Conservation (phyloP, 2,797 vertebrate species). For the Denticeps clupeoides region DNA sequence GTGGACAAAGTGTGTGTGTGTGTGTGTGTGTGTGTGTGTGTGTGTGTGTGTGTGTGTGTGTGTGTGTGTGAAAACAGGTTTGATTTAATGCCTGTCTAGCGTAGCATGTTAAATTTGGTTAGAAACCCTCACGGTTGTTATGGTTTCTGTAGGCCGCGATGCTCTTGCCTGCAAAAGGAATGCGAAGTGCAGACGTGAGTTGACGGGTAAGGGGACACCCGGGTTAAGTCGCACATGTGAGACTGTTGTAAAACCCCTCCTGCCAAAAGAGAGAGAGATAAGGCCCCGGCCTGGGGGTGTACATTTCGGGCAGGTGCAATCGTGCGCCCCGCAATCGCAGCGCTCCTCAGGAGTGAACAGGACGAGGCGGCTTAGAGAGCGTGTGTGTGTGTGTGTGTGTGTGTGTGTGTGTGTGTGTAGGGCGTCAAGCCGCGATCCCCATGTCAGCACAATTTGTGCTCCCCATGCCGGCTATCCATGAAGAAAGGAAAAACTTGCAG, state of each 20-base stretch:
- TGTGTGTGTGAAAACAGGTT: neutral
- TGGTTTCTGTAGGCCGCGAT: neutral
- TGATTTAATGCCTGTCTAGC: neutral
- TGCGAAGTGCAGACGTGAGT: slow-evolving; percentile 22
- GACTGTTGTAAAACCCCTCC: slow-evolving; percentile 9
- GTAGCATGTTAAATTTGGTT: neutral
- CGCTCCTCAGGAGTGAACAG: slow-evolving; percentile 41
- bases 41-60: slow-evolving; percentile 3
- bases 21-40: neutral
- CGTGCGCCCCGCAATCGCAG: slow-evolving; percentile 31
- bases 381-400: slow-evolving; percentile 10
- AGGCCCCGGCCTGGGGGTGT: slow-evolving; percentile 49
- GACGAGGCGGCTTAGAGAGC: slow-evolving; percentile 25
- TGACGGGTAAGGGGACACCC: slow-evolving; percentile 21
- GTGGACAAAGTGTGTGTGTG: too few species aligned
- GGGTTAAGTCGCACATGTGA: slow-evolving; percentile 9
- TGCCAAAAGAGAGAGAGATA: slow-evolving; percentile 48
- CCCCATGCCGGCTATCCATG: neutral
- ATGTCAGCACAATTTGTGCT: too few species aligned
- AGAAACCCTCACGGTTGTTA: neutral
- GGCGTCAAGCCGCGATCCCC: too few species aligned
- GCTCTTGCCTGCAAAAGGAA: slow-evolving; percentile 14
- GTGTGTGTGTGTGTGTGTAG: slow-evolving; percentile 7
- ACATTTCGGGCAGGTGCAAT: slow-evolving; percentile 66
- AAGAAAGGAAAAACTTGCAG: neutral